These are phyloP conservation scores for Amphibalanus amphitrite DNA, from an alignment of 1,140 invertebrate species.

Conservation along the genomic window DNA sequence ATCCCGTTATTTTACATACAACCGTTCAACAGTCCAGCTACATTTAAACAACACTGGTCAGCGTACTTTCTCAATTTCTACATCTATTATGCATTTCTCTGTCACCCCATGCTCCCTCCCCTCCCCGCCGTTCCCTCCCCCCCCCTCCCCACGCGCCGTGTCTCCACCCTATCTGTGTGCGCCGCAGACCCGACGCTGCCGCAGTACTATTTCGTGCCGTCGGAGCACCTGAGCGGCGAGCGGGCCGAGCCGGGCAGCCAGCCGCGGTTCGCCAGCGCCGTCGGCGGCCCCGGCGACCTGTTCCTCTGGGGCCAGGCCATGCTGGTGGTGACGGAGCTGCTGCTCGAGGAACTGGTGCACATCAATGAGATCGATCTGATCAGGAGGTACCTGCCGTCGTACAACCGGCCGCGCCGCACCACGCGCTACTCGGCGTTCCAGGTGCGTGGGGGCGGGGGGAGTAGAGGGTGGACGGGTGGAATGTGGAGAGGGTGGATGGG, in stretches of 20 bases:
- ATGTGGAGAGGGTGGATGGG: too few species aligned
- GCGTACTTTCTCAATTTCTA: too few species aligned
- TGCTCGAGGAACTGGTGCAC: constrained; percentile 73
- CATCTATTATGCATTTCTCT: too few species aligned
- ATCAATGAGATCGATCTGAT: constrained; percentile 93
- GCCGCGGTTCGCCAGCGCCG: constrained; percentile 33
- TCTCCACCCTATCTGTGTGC: too few species aligned
- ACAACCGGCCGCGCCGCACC: constrained; percentile 73
- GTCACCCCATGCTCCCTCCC: too few species aligned
- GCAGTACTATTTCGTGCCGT: constrained; percentile 80
- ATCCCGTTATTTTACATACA: too few species aligned
- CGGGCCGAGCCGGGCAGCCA: constrained; percentile 44
- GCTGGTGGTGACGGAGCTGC: constrained; percentile 79
- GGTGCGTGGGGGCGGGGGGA: constrained; percentile 32
- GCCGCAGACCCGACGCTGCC: constrained; percentile 39
- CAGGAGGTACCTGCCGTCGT: constrained; percentile 82
- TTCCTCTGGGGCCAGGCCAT: constrained; percentile 84
- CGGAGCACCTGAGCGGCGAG: constrained; percentile 58
- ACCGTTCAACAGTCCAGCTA: too few species aligned
- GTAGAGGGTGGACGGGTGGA: too few species aligned
- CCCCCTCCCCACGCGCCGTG: too few species aligned
- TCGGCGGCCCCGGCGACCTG: constrained; percentile 34
- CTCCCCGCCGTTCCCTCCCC: too few species aligned
- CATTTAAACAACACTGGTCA: too few species aligned
- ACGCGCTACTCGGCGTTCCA: constrained; percentile 93